These are phyloP conservation scores for Bombyx huttoni DNA, from an alignment of 2,888 invertebrate species.

Conservation along the genomic window DNA sequence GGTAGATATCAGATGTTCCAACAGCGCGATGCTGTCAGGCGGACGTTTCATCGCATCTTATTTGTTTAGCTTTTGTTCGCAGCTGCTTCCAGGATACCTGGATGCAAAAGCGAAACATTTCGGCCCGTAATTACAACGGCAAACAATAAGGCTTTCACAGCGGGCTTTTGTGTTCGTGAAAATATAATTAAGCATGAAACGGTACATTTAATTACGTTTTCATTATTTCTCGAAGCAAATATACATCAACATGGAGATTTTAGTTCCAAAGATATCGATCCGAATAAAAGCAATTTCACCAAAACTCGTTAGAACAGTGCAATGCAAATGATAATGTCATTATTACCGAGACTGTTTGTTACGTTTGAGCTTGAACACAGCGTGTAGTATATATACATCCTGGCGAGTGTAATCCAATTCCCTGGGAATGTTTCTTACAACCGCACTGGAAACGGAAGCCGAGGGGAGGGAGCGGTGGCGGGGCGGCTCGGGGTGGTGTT, in stretches of 20 bases:
- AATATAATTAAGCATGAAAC: not conserved
- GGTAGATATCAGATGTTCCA: no score
- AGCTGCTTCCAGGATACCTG: not conserved
- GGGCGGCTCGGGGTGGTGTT: no score
- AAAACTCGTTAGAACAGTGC: constrained; percentile 9
- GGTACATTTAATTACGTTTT: not conserved
- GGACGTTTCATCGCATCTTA: no score
- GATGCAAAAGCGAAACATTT: not conserved
- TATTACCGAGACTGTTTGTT: constrained; percentile 5
- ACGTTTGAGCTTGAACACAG: not conserved
- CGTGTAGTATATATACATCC: not conserved
- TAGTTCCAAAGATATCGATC: no score
- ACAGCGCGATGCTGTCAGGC: no score
- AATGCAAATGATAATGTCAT: constrained; percentile 19
- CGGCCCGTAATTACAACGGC: constrained; percentile 14
- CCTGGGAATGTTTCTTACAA: constrained; percentile 41
- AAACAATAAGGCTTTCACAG: constrained; percentile 11
- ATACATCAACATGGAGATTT: no score
- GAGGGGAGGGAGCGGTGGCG: constrained; percentile 13
- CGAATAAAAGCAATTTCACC: not conserved
- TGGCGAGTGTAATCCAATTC: constrained; percentile 39
- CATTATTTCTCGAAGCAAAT: not conserved
- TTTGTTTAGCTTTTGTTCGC: no score
- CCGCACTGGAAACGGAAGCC: constrained; percentile 40
- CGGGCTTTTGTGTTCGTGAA: not conserved